Evolutionary conservation across 2,113 vertebrate species (phyloP).

Genomic region (Vulpes vulpes): DNA sequence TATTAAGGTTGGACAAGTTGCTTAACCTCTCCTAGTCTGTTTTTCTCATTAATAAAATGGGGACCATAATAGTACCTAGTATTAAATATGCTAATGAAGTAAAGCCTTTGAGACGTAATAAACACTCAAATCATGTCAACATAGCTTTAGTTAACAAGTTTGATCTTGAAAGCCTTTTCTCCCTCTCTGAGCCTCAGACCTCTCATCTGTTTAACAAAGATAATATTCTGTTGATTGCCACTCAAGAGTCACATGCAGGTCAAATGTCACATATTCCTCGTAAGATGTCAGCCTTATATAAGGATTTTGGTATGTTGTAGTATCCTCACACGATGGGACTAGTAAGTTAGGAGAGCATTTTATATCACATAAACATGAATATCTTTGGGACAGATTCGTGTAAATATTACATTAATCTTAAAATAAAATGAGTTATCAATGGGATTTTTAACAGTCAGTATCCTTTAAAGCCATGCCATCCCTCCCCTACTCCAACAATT

Average conservation of each 20-base stretch:
- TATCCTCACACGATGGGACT: background rate
- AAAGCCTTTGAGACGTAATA: background rate
- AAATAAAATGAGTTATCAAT: background rate
- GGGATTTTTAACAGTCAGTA: background rate
- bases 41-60: conserved; percentile 15
- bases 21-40: background rate
- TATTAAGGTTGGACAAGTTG: background rate
- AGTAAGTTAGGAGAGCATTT: background rate
- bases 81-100: background rate
- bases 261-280: background rate
- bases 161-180: background rate
- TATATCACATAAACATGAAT: background rate
- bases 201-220: background rate
- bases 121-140: background rate
- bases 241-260: background rate
- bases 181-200: background rate
- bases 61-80: background rate
- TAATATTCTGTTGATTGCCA: background rate
- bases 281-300: background rate
- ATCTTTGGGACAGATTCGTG: background rate
- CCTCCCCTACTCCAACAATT: background rate
- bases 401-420: background rate
- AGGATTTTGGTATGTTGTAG: background rate
- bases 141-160: background rate
- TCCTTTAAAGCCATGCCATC: background rate